Evolutionary conservation across 2,888 invertebrate species (phyloP).

Genomic region (Dyspetes luteomarginatus): DNA sequence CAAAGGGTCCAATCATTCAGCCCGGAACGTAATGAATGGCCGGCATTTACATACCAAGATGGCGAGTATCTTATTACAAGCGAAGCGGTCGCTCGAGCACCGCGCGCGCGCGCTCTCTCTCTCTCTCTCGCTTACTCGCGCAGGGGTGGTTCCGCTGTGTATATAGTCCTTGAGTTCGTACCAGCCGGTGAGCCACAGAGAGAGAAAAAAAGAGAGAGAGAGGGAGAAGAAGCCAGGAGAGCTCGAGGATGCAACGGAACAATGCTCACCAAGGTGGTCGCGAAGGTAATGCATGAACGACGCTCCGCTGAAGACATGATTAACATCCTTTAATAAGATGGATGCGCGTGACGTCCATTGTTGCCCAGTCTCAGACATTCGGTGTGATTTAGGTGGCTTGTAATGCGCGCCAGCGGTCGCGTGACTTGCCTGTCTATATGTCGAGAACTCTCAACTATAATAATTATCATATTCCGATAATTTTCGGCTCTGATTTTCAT

Average conservation of each 20-base stretch:
- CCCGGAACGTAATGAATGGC: conserved; percentile 82
- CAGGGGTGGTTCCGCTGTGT: conserved; percentile 70
- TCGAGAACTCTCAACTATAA: neutral
- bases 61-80: conserved; percentile 83
- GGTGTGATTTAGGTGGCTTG: conserved; percentile 75
- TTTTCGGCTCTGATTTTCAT: neutral
- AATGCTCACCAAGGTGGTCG: conserved; percentile 83
- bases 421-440: neutral
- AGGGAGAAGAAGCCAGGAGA: conserved; percentile 30
- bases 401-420: conserved; percentile 11
- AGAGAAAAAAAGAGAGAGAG: conserved; percentile 33
- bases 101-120: conserved; percentile 19
- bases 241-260: conserved; percentile 72
- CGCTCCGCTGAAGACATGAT: conserved; percentile 83
- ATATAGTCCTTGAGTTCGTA: conserved; percentile 73
- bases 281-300: conserved; percentile 79
- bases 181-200: conserved; percentile 17
- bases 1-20: conserved; percentile 82
- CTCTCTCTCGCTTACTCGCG: too few species aligned
- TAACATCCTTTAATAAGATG: conserved; percentile 84
- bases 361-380: conserved; percentile 76
- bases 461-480: neutral
- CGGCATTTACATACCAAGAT: conserved; percentile 83
- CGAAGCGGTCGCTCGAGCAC: conserved; percentile 58
- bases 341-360: conserved; percentile 81